A percentile compares a stretch with the other conserved stretches of the same genome.
These are phyloP conservation scores for Megaceryle torquata DNA, from an alignment of 2,113 vertebrate species.

Conservation along the genomic window DNA sequence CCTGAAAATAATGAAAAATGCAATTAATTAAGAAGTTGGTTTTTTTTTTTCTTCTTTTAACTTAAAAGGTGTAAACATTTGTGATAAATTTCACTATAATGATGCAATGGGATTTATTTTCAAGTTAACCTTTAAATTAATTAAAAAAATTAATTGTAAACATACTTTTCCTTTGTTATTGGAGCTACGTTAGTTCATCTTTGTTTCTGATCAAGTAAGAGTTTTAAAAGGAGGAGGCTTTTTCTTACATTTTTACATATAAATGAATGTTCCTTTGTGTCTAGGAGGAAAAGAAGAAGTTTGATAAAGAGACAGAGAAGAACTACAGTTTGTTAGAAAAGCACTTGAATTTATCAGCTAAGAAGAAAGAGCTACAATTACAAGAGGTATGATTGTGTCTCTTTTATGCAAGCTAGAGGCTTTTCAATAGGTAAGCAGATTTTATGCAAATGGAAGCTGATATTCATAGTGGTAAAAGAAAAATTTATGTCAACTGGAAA, in stretches of 20 bases:
- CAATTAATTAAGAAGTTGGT: neutral
- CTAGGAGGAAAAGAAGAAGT: slow-evolving; percentile 94
- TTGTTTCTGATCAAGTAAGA: neutral
- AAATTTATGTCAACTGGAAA: neutral
- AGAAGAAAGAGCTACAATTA: slow-evolving; percentile 95
- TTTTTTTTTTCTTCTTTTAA: neutral
- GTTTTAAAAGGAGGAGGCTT: neutral
- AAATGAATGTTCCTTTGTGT: neutral
- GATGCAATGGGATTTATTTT: neutral
- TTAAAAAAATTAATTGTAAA: neutral
- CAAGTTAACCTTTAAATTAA: neutral
- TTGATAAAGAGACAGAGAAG: slow-evolving; percentile 97
- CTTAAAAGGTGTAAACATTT: neutral
- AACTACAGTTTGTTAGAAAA: slow-evolving; percentile 96
- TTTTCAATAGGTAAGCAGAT: neutral
- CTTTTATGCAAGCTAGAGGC: neutral
- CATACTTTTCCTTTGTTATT: neutral
- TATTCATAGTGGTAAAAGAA: neutral
- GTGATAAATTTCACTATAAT: neutral
- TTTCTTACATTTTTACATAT: neutral
- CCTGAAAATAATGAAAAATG: neutral
- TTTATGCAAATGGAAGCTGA: neutral
- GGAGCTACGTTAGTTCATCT: neutral
- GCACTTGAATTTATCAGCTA: slow-evolving; percentile 92
- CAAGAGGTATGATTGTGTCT: slow-evolving; percentile 84